These are phyloP conservation scores for Cephus pulcher DNA, from an alignment of 2,888 invertebrate genomes.

Conservation along the genomic window DNA sequence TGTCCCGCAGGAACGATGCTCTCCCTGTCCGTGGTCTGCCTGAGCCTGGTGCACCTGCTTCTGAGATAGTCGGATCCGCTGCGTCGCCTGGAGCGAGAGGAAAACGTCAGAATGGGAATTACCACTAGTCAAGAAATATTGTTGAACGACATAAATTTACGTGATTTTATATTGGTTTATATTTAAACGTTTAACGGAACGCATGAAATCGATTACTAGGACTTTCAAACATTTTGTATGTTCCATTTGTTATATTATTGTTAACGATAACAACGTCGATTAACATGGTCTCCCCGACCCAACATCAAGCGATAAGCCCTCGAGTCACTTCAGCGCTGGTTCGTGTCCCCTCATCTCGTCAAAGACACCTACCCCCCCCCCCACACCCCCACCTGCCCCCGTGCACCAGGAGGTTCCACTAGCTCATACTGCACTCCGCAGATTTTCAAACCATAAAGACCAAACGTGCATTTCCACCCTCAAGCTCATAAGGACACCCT, in stretches of 20 bases:
- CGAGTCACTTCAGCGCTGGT: not conserved
- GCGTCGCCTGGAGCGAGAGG: conserved; percentile 13
- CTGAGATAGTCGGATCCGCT: conserved; percentile 49
- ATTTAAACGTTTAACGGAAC: conserved; percentile 17
- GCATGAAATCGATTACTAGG: conserved; percentile 14
- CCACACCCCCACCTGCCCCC: not conserved
- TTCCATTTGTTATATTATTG: conserved; percentile 32
- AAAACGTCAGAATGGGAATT: conserved; percentile 14
- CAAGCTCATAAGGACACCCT: not conserved
- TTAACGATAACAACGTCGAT: conserved; percentile 9
- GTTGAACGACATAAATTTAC: conserved; percentile 34
- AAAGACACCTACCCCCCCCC: not conserved
- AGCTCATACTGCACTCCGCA: not conserved
- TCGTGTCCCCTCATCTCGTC: not conserved
- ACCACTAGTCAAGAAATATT: conserved; percentile 21
- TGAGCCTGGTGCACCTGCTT: conserved; percentile 46
- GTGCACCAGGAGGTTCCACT: not conserved
- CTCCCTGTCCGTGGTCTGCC: conserved; percentile 20
- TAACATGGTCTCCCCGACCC: not conserved
- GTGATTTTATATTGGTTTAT: conserved; percentile 34
- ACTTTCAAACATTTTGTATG: conserved; percentile 27
- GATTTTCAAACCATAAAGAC: not conserved
- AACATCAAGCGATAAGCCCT: not conserved
- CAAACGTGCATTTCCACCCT: not conserved
- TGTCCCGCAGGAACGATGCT: conserved; percentile 40